phyloP scores from a whole-genome alignment of 2,113 vertebrate genomes.

The Leiothrix lutea region DNA sequence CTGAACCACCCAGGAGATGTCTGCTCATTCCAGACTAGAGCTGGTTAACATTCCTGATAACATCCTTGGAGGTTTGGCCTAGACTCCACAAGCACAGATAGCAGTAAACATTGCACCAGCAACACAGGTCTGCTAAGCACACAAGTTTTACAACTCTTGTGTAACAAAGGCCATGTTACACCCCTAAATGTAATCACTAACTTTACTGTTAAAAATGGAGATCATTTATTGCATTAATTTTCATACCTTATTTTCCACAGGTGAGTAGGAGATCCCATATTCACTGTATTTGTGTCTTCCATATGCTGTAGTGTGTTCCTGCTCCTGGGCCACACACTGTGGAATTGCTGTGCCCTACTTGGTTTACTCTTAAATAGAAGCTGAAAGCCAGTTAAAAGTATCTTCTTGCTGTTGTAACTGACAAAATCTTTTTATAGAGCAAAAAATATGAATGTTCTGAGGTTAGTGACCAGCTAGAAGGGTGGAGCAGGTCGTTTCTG shows the following conservation, averaged over 20 bases:
- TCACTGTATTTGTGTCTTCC: background rate
- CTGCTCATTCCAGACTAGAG: background rate
- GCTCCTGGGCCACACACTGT: background rate
- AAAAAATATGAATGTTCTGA: background rate
- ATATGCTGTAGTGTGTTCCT: background rate
- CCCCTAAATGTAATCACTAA: background rate
- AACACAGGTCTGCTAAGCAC: background rate
- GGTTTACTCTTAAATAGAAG: background rate
- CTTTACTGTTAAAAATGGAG: background rate
- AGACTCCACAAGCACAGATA: background rate
- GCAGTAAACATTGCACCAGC: background rate
- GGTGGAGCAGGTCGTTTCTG: background rate
- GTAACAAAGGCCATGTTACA: background rate
- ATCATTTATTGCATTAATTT: background rate
- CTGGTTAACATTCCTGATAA: constrained; percentile 6
- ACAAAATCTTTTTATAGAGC: background rate
- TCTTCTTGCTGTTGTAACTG: background rate
- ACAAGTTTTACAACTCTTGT: background rate
- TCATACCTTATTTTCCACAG: background rate
- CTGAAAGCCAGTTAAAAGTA: background rate
- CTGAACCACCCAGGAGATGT: background rate
- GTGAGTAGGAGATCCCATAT: background rate
- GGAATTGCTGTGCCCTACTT: background rate
- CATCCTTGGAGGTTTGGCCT: background rate
- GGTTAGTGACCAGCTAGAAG: background rate